Conservation (phyloP, 2,113 vertebrate species). For the Corapipo altera region DNA sequence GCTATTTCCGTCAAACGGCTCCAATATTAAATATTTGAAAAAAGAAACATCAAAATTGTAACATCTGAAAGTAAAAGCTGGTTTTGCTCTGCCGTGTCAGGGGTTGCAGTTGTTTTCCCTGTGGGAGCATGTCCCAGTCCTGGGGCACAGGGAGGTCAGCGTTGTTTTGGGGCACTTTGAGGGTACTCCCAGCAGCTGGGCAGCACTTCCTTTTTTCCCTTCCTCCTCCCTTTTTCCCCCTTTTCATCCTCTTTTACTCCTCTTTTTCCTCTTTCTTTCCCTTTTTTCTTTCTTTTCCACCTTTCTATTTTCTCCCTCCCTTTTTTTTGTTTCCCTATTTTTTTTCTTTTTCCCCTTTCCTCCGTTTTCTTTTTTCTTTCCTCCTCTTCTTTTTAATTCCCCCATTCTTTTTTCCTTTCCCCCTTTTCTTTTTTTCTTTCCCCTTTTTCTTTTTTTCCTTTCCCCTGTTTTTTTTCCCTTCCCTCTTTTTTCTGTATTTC, state of each 20-base stretch:
- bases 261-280: not conserved
- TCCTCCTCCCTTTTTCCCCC: not conserved
- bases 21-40: not conserved
- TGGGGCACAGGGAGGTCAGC: not conserved
- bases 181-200: not conserved
- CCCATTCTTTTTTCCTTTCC: not conserved
- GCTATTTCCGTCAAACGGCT: not conserved
- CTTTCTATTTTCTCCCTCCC: not conserved
- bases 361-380: accelerated
- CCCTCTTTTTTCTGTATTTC: not conserved
- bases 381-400: not conserved
- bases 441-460: too few species aligned
- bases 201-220: not conserved
- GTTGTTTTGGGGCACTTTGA: not conserved
- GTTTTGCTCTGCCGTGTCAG: not conserved
- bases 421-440: not conserved
- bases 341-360: not conserved
- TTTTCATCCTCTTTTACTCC: not conserved
- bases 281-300: not conserved
- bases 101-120: not conserved
- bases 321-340: not conserved
- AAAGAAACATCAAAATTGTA: not conserved
- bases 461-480: too few species aligned
- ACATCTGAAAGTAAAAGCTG: not conserved
- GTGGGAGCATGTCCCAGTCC: not conserved